These are phyloP conservation scores for Eretmocerus hayati DNA, from an alignment of 2,888 invertebrate species.

Conservation along the genomic window DNA sequence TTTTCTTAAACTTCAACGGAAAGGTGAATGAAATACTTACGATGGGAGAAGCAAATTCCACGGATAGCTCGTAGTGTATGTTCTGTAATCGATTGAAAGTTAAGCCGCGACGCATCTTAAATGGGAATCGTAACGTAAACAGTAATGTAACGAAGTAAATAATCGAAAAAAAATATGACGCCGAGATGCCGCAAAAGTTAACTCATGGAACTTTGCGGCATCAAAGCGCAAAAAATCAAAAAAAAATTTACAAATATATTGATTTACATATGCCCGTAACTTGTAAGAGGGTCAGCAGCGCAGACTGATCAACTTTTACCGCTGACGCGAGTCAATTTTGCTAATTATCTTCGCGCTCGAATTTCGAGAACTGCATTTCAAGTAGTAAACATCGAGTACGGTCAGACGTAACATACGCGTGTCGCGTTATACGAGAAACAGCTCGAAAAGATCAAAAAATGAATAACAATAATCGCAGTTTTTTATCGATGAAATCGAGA, in stretches of 20 bases:
- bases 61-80: conserved; percentile 48
- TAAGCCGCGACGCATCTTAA: conserved; percentile 31
- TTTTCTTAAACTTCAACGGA: conserved; percentile 31
- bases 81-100: conserved; percentile 46
- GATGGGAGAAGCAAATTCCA: conserved; percentile 29
- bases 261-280: conserved; percentile 49
- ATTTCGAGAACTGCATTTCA: too few relatives aligned
- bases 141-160: conserved; percentile 23
- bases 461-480: neutral
- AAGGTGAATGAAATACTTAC: conserved; percentile 23
- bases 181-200: conserved; percentile 29
- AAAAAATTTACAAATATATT: conserved; percentile 49
- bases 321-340: neutral
- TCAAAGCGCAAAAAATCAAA: conserved; percentile 31
- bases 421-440: too few relatives aligned
- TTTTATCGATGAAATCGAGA: too few relatives aligned
- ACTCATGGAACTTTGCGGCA: too few relatives aligned
- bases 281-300: conserved; percentile 44
- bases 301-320: conserved; percentile 19
- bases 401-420: neutral
- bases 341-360: neutral
- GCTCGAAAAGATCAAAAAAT: too few relatives aligned
- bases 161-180: conserved; percentile 22
- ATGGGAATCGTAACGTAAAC: conserved; percentile 20
- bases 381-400: conserved; percentile 5